Base-by-base conservation (phyloP, 1,140 invertebrate genomes). In the Contarinia nasturtii region DNA sequence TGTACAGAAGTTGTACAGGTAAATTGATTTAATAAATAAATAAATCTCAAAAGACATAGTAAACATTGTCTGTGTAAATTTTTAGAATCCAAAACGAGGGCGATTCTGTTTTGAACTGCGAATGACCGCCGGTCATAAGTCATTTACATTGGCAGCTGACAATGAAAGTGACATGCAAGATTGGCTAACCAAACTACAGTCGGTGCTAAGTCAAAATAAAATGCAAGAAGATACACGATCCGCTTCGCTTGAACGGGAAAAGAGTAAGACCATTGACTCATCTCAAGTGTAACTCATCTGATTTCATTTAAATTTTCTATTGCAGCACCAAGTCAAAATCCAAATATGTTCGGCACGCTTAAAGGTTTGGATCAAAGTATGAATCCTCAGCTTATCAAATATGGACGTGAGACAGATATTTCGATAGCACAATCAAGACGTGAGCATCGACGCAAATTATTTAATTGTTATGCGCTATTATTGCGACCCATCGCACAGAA, bases 331-430 rank as follows among this genome's bases (percentile, higher is more conserved):
- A 61, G 60, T 50, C 67, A 61, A 50, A 51, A 10, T 41, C 10
- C 48, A 46, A 57, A 67, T 38, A 62, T 68, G 7, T 78, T 72
- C 65, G 85, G 86, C 7, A 89, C 86, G 1, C 62, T 89, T 0
- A 84, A 86, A 59, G 82, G 84, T 1, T 64, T 91, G 21, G 86
- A 91, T 56, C 83, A 90, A 55, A 88, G 82, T 53, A 83, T 90
- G 74, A 90, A 91, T 67, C 86, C 87, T 4, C 81, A 88, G 56
- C 63, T 92, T 27, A 85, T 86, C 56, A 85, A 85, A 60, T 93
- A 92, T 63, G 82, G 86, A 1, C 68, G 85, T 43, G 90, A 94
- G 69, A 91, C 87, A 1, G 87, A 91, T 57, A 74, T 77, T 21
- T 84, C 84, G 21, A 86, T 93, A 51, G 77, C 82, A 19, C 72